Base-by-base conservation (phyloP, 2,113 vertebrate genomes). In the Colistium nudipinnis region DNA sequence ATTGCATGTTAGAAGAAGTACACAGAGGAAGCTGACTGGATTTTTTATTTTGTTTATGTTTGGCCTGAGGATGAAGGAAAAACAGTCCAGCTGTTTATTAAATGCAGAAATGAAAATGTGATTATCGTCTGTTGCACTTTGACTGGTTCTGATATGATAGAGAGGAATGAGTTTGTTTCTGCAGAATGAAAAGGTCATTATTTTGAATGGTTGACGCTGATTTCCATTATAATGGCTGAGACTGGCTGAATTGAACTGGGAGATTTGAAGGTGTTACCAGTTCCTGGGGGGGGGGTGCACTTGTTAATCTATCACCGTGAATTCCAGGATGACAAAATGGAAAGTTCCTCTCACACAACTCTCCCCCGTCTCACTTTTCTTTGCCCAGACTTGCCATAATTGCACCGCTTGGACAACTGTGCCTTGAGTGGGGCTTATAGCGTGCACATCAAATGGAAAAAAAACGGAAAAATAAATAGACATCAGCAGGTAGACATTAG, bases 321-420 rank as follows among this genome's bases (percentile, higher is more conserved):
- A 87, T 84, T 84, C 83, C 85, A 52, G 66, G n/a, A 73, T 88
- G 83, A 86, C 83, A 76, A 83, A 84, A 83, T 82, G 88, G 83
- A 88, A 87, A 88, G 79, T 80, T 62, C 78, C 43, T 30, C 72
- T 67, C 20, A 0, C 20, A 45, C 59, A 43, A 17, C 68, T 64
- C 78, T 77, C 51, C 41, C 55, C 31, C 20, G 4, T 70, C 53
- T 53, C 2, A 16, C 62, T 45, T 1, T 17, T n/a, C 51, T 70
- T 17, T 78, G 87, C 49, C 83, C 36, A 0, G 69, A 80, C 88
- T 76, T 88, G 88, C 43, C 73, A 67, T 69, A 78, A 84, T 77
- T 79, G 73, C 79, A 76, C 22, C 0, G 52, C 41, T 38, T 38
- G 62, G 63, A 82, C 59, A 33, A n/a, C 16, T 48, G 62, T n/a